phyloP scores from a whole-genome alignment of 2,797 vertebrate genomes.

The Kryptolebias ocellatus region DNA sequence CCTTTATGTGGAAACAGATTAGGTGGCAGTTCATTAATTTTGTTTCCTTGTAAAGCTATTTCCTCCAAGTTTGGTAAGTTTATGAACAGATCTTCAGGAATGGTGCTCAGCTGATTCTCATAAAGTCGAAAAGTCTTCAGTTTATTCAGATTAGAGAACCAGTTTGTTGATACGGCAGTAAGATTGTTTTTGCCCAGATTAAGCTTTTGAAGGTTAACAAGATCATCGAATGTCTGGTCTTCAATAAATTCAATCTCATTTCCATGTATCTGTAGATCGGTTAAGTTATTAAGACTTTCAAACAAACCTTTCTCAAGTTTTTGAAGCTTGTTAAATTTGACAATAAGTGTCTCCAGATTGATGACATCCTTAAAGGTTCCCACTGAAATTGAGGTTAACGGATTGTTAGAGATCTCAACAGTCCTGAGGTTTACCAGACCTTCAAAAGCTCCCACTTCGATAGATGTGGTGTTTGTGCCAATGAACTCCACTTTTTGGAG shows the following conservation, averaged over 20 bases:
- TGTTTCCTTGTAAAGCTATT: slow-evolving; percentile 74
- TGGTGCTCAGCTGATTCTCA: slow-evolving; percentile 77
- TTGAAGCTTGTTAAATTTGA: slow-evolving; percentile 78
- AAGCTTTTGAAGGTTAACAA: slow-evolving; percentile 71
- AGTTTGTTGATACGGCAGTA: slow-evolving; percentile 51
- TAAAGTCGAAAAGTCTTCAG: slow-evolving; percentile 77
- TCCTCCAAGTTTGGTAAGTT: slow-evolving; percentile 73
- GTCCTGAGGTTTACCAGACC: slow-evolving; percentile 67
- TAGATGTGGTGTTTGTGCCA: slow-evolving; percentile 57
- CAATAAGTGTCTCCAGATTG: slow-evolving; percentile 71
- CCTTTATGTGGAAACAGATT: slow-evolving; percentile 77
- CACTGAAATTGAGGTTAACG: slow-evolving; percentile 63
- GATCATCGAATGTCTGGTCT: slow-evolving; percentile 80
- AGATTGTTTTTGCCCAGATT: slow-evolving; percentile 83
- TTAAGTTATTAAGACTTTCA: slow-evolving; percentile 70
- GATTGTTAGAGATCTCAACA: slow-evolving; percentile 77
- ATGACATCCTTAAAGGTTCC: slow-evolving; percentile 79
- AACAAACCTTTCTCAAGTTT: slow-evolving; percentile 79
- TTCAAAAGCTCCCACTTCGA: slow-evolving; percentile 84
- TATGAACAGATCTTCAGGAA: slow-evolving; percentile 79
- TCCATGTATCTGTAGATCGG: slow-evolving; percentile 68
- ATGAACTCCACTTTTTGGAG: slow-evolving; percentile 80
- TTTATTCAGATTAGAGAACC: slow-evolving; percentile 77
- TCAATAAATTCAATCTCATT: slow-evolving; percentile 81
- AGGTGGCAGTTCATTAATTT: slow-evolving; percentile 70